Conservation (phyloP, 2,888 invertebrate species). For the Leptogaster cylindrica region DNA sequence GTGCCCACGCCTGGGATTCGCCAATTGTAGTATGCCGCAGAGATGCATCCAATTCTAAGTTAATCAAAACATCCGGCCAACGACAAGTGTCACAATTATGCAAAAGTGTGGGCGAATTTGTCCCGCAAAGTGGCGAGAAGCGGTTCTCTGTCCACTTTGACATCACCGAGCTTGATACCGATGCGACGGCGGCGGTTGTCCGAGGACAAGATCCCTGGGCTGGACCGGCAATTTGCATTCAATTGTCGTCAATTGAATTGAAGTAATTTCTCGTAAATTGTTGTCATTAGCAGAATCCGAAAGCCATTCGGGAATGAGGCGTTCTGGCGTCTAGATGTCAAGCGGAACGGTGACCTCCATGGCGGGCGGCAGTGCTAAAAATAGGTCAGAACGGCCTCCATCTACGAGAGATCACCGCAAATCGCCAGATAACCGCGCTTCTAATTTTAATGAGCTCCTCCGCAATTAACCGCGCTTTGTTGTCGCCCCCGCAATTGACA, state of each 20-base stretch:
- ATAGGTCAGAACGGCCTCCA: constrained; percentile 1
- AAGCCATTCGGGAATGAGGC: constrained; percentile 15
- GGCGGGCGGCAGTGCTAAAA: too few species aligned
- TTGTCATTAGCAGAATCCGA: constrained; percentile 24
- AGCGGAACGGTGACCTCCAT: too few species aligned
- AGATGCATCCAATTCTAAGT: constrained; percentile 9
- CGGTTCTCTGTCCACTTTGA: neutral
- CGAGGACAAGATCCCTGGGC: neutral
- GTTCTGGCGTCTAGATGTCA: constrained; percentile 38
- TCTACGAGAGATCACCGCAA: neutral
- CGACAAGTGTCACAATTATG: constrained; percentile 26
- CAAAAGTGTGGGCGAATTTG: constrained; percentile 14
- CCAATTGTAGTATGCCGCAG: too few species aligned
- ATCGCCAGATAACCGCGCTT: constrained; percentile 25
- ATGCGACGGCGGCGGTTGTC: neutral
- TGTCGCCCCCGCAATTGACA: constrained; percentile 12
- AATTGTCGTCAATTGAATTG: constrained; percentile 25
- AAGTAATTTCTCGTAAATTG: constrained; percentile 38
- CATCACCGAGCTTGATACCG: neutral
- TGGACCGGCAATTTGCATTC: constrained; percentile 18
- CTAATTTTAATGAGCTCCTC: constrained; percentile 24
- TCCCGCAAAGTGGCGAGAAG: neutral
- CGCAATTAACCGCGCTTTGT: constrained; percentile 27
- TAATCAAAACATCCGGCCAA: constrained; percentile 23
- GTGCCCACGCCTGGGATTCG: too few species aligned